These are phyloP conservation scores for Balaeniceps rex DNA, from an alignment of 2,113 vertebrate genomes.

Conservation along the genomic window DNA sequence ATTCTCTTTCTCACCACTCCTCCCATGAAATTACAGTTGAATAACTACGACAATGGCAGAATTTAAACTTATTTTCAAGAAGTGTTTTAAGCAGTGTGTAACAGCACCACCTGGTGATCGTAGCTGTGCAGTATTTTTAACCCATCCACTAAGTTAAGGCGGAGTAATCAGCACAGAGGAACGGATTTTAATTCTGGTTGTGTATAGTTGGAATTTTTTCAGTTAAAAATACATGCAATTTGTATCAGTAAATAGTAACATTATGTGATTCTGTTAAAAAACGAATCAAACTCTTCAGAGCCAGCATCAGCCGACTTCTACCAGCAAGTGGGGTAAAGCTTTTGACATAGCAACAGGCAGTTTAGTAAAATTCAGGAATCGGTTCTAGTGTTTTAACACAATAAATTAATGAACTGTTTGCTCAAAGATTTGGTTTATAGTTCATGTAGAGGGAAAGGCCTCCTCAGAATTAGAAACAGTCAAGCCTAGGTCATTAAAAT, in stretches of 20 bases:
- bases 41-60: not conserved
- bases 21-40: not conserved
- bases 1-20: not conserved
- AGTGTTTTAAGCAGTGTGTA: not conserved
- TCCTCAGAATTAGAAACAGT: not conserved
- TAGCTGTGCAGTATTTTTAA: not conserved
- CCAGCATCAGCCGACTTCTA: not conserved
- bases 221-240: not conserved
- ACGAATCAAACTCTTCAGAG: not conserved
- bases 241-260: not conserved
- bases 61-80: not conserved
- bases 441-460: not conserved
- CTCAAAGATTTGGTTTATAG: not conserved
- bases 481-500: not conserved
- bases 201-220: not conserved
- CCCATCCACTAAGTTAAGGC: not conserved
- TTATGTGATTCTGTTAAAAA: not conserved
- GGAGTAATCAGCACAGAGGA: not conserved
- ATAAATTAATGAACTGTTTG: not conserved
- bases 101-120: constrained; percentile 52
- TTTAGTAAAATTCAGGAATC: not conserved
- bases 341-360: not conserved
- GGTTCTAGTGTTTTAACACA: not conserved
- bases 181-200: not conserved
- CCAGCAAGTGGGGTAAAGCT: not conserved